Percentiles rank a stretch among this genome's conserved stretches.
Conservation (phyloP, 2,113 vertebrate species). For the Vidua macroura region DNA sequence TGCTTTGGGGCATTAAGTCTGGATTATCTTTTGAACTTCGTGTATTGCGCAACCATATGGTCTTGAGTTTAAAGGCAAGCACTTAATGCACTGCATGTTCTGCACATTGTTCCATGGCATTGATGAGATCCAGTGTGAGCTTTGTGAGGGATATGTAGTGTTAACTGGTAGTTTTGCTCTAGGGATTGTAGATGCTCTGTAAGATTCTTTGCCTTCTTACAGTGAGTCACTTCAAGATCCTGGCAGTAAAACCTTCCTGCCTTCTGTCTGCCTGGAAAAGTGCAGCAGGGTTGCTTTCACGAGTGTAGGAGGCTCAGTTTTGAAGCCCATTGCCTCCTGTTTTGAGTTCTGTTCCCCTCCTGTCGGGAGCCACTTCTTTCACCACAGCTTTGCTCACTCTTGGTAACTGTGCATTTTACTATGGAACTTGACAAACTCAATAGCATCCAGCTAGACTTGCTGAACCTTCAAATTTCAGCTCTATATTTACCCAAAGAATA, state of each 20-base stretch:
- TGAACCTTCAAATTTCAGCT: not conserved
- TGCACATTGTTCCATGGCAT: not conserved
- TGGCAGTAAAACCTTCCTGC: not conserved
- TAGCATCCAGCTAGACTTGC: not conserved
- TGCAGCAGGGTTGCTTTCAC: not conserved
- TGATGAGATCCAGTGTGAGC: not conserved
- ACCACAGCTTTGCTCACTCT: not conserved
- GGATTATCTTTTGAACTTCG: not conserved
- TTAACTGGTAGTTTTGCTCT: not conserved
- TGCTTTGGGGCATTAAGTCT: not conserved
- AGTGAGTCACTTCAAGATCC: not conserved
- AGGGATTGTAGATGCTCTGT: not conserved
- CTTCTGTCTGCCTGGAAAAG: not conserved
- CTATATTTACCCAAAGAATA: not conserved
- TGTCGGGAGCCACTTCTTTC: fast-evolving
- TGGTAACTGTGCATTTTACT: not conserved
- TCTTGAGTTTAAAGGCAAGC: not conserved
- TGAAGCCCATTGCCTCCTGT: not conserved
- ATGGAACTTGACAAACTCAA: not conserved
- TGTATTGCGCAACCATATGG: fast-evolving
- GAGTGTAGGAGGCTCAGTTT: not conserved
- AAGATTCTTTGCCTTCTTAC: not conserved
- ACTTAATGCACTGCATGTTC: not conserved
- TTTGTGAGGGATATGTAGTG: not conserved
- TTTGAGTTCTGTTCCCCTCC: not conserved